Evolutionary conservation across 2,888 invertebrate species (phyloP).

Genomic region (Drosophila nr. perissopoda): DNA sequence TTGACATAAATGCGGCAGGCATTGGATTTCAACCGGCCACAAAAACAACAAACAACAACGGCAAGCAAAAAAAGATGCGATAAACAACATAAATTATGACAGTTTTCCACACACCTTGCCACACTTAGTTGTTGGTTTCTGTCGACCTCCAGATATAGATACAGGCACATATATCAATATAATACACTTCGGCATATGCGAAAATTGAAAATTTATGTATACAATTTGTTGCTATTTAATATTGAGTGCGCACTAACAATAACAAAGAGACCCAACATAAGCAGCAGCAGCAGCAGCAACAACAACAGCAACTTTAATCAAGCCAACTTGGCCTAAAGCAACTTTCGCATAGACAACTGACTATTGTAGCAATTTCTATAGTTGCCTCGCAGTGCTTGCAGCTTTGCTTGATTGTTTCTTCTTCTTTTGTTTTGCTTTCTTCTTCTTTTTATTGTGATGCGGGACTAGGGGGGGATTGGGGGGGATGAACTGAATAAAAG

Average conservation of each 20-base stretch:
- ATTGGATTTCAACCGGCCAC: constrained; percentile 32
- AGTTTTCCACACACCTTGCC: constrained; percentile 25
- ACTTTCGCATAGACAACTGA: constrained; percentile 37
- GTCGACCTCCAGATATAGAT: background rate
- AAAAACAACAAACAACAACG: constrained; percentile 5
- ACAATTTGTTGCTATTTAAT: constrained; percentile 52
- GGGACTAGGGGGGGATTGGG: background rate
- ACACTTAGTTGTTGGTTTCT: constrained; percentile 9
- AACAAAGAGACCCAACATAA: constrained; percentile 19
- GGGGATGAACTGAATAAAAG: constrained; percentile 24
- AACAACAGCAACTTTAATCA: constrained; percentile 55
- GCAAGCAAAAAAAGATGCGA: constrained; percentile 40
- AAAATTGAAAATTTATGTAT: constrained; percentile 63
- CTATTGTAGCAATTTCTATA: constrained; percentile 34
- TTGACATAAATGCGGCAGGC: constrained; percentile 74
- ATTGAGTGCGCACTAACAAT: constrained; percentile 17
- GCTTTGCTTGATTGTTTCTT: constrained; percentile 35
- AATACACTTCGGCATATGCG: constrained; percentile 8
- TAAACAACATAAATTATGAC: constrained; percentile 75
- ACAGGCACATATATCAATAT: constrained; percentile 9
- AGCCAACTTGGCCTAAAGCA: constrained; percentile 50
- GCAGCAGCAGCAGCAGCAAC: background rate
- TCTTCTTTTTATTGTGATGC: constrained; percentile 3
- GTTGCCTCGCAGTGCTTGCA: constrained; percentile 1
- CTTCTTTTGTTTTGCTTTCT: constrained; percentile 27